These are phyloP conservation scores for Aspidoscelis tigris DNA, from an alignment of 2,113 vertebrate genomes.

Conservation along the genomic window DNA sequence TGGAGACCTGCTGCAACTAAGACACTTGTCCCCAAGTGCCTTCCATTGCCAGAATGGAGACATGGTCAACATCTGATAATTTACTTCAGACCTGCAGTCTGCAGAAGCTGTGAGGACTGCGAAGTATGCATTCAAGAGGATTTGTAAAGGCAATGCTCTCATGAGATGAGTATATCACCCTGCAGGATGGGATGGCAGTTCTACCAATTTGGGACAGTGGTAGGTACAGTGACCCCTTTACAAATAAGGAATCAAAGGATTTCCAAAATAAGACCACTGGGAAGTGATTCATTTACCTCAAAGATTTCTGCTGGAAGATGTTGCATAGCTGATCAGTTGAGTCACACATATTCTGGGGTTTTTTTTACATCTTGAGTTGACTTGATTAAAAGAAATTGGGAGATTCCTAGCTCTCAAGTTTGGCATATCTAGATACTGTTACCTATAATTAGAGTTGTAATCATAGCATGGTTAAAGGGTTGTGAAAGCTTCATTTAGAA, in stretches of 20 bases:
- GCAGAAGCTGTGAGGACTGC: background rate
- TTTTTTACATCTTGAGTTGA: background rate
- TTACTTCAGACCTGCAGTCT: background rate
- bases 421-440: constrained; percentile 1
- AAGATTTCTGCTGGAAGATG: background rate
- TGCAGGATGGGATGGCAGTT: background rate
- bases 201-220: background rate
- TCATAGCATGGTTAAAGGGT: background rate
- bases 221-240: background rate
- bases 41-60: too few species aligned
- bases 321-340: background rate
- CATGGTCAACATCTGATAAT: background rate
- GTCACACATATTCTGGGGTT: background rate
- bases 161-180: rapidly evolving
- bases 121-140: background rate
- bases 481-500: constrained; percentile 11
- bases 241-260: background rate
- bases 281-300: background rate
- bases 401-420: background rate
- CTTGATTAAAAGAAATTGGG: constrained; percentile 16
- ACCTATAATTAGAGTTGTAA: constrained; percentile 16
- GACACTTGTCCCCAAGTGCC: too few species aligned
- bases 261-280: background rate
- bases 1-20: too few species aligned
- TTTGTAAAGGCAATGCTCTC: background rate